Base-by-base conservation (phyloP, 1,140 invertebrate species). In the Magallana angulata region DNA sequence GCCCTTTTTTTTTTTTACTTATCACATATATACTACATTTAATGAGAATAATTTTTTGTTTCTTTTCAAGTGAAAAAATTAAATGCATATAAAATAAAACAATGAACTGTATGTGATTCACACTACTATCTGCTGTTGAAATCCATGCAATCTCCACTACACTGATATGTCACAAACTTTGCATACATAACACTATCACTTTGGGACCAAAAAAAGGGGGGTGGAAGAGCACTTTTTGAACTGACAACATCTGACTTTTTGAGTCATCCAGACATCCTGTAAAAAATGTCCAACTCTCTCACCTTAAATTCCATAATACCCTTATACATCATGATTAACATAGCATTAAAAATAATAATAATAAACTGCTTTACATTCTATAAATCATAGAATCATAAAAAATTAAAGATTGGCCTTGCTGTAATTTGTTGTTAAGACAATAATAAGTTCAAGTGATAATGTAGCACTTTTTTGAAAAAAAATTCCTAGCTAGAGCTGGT, bases 101-200 rank as follows among this genome's bases (percentile, higher is more conserved):
- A 48, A 48, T 48, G 36, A 48, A 48, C 36, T 48, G 36, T 24
- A 24, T 24, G 18, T 64, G 14, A 18, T 76, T 12, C 2, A 76
- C 24, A 11, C 24, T 76, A 7, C 24, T 12, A 30, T 11, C 24
- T 30, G 12, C 12, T 24, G 8, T 71, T 9, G 6, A 36, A 8
- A 30, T 76, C 24, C 36, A 11, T 30, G 68, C 68, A 12, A 12
- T 76, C 68, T 36, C 24, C 18, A 30, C 24, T 76, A 24, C 24
- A 24, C 68, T 30, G 68, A 76, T 76, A 76, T 76, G 68, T 76
- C 68, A 76, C 24, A 76, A 30, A 24, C 68, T 76, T 76, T 76
- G 68, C 68, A 76, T 76, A 48, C 68, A 30, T 76, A 48, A 48
- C 36, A 48, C 36, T 48, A 48, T 48, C 36, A 76, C 36, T 48